Conservation (phyloP, 2,113 vertebrate species). For the Eulemur macaco region DNA sequence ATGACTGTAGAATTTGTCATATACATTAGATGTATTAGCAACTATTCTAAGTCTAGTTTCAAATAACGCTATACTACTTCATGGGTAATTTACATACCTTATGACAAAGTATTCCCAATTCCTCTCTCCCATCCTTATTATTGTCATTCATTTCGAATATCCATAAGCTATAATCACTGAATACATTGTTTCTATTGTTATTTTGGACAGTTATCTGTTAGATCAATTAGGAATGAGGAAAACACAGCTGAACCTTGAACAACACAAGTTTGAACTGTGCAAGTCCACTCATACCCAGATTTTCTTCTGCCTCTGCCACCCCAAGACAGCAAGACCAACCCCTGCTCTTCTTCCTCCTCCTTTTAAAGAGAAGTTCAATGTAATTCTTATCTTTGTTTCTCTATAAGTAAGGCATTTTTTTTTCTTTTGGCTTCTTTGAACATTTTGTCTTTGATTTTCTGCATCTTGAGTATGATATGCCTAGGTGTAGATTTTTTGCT, state of each 20-base stretch:
- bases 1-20: not conserved
- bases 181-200: not conserved
- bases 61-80: not conserved
- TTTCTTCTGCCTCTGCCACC: not conserved
- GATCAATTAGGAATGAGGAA: not conserved
- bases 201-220: not conserved
- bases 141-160: not conserved
- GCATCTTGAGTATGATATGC: not conserved
- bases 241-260: not conserved
- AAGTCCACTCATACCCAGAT: not conserved
- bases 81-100: not conserved
- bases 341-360: not conserved
- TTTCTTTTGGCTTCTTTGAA: not conserved
- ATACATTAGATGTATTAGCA: not conserved
- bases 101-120: not conserved
- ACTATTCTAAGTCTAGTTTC: not conserved
- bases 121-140: not conserved
- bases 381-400: not conserved
- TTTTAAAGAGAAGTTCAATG: not conserved
- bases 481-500: not conserved
- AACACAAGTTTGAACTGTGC: not conserved
- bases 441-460: not conserved
- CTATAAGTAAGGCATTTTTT: not conserved
- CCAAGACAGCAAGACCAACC: not conserved
- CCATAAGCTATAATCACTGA: not conserved